Percentiles rank a stretch among this genome's conserved stretches.
These are phyloP conservation scores for Lerista edwardsae DNA, from an alignment of 2,797 vertebrate genomes.

Conservation along the genomic window DNA sequence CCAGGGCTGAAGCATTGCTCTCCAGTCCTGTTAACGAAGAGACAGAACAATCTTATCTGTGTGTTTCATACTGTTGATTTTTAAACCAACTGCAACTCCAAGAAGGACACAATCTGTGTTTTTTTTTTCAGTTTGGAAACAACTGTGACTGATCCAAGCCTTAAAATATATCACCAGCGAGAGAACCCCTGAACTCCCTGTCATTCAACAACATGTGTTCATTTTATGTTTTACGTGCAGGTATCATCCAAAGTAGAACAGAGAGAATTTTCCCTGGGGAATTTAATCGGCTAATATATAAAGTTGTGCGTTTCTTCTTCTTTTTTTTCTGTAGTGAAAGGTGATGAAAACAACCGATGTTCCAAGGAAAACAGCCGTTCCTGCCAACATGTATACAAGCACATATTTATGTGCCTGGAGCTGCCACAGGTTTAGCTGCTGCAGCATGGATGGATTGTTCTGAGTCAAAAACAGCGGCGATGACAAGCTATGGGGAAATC, in stretches of 20 bases:
- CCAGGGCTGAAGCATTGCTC: too few species aligned
- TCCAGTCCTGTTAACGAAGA: too few species aligned
- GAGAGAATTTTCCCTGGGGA: background rate
- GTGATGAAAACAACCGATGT: background rate
- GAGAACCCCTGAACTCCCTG: background rate
- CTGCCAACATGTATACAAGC: background rate
- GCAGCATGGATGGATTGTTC: background rate
- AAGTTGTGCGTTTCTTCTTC: background rate
- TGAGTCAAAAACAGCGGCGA: background rate
- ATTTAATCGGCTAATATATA: background rate
- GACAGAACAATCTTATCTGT: too few species aligned
- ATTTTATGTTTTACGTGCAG: background rate
- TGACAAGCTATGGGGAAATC: too few species aligned
- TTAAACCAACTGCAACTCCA: background rate
- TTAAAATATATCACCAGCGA: background rate
- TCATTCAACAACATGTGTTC: background rate
- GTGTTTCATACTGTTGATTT: background rate
- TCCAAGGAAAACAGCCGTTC: background rate
- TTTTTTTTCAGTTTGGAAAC: background rate
- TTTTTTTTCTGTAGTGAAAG: background rate
- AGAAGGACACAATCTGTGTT: background rate
- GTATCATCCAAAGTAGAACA: slow-evolving; percentile 3
- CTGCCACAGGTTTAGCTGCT: background rate
- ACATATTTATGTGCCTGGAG: background rate
- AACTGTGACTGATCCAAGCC: background rate